phyloP scores from a whole-genome alignment of 2,113 vertebrate genomes.

The Camarhynchus parvulus region DNA sequence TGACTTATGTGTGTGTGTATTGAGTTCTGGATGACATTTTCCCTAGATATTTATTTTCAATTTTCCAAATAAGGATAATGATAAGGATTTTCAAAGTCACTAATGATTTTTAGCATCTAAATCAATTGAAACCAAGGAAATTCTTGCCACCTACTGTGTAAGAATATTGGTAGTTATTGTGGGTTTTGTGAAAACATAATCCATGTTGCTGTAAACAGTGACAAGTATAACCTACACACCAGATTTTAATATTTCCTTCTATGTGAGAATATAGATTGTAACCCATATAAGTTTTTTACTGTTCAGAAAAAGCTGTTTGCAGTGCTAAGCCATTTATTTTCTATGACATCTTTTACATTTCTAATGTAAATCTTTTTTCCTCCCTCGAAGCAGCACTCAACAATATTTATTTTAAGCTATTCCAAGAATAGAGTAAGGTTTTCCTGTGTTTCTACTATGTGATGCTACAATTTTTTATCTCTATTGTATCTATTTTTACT shows the following conservation, averaged over 20 bases:
- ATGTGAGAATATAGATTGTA: background rate
- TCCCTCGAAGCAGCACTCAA: background rate
- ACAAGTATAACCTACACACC: background rate
- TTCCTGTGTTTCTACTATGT: background rate
- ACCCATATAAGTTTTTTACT: background rate
- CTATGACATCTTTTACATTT: background rate
- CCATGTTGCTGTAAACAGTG: background rate
- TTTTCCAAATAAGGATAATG: background rate
- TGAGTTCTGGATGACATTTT: background rate
- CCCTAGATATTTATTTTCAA: background rate
- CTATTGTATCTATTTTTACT: background rate
- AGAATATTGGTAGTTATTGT: background rate
- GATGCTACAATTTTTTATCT: background rate
- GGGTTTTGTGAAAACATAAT: background rate
- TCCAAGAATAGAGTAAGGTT: background rate
- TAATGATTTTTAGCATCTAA: background rate
- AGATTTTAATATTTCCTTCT: background rate
- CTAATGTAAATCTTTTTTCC: background rate
- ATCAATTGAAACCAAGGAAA: background rate
- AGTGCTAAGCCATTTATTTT: background rate
- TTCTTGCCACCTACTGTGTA: background rate
- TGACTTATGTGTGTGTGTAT: rapidly evolving
- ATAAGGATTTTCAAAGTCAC: background rate
- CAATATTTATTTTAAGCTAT: background rate
- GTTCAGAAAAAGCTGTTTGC: background rate